phyloP scores from a whole-genome alignment of 2,888 invertebrate species.

The Laspeyria flexula region DNA sequence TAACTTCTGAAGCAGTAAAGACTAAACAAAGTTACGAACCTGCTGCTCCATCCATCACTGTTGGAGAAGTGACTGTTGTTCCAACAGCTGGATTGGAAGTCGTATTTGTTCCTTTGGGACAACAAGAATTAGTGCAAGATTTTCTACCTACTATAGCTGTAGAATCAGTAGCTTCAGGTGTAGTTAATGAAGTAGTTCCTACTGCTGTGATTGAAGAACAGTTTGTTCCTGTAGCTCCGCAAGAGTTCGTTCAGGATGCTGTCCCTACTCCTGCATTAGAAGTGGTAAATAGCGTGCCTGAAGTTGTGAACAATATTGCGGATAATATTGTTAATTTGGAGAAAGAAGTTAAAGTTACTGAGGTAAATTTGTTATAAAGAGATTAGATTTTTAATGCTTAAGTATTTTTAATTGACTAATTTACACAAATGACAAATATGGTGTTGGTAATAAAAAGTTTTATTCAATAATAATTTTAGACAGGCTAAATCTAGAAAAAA shows the following conservation, averaged over 20 bases:
- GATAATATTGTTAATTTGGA: constrained; percentile 65
- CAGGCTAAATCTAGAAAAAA: no score
- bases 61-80: neutral
- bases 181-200: neutral
- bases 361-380: constrained; percentile 49
- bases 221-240: neutral
- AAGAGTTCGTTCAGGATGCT: constrained; percentile 18
- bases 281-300: constrained; percentile 20
- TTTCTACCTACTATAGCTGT: neutral
- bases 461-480: no score
- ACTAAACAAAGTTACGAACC: constrained; percentile 8
- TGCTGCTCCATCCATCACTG: neutral
- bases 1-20: constrained; percentile 15
- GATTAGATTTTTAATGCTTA: no score
- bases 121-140: neutral
- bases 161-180: neutral
- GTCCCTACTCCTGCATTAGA: constrained; percentile 27
- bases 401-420: no score
- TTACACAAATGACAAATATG: no score
- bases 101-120: neutral
- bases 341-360: constrained; percentile 59
- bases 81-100: neutral
- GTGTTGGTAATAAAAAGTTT: no score
- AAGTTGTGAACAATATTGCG: constrained; percentile 62
- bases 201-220: neutral